A percentile compares a stretch with the other conserved stretches of the same genome.
Evolutionary conservation across 2,113 vertebrate genomes (phyloP).

Genomic region (Sapayoa aenigma): DNA sequence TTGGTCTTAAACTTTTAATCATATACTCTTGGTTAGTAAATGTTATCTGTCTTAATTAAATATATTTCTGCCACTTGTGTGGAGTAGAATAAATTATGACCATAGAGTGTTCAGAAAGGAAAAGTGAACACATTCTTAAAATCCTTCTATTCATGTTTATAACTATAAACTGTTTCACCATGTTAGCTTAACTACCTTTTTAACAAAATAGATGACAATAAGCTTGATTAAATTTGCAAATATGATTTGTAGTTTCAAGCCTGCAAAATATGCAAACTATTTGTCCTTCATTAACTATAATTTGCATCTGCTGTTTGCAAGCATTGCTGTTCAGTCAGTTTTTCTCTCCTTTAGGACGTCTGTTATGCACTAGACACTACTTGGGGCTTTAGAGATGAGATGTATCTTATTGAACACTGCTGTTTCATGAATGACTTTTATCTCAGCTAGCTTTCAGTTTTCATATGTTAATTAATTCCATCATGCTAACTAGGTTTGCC

Average conservation of each 20-base stretch:
- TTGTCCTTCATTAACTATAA: too few relatives aligned
- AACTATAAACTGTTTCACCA: not conserved
- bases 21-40: not conserved
- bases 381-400: not conserved
- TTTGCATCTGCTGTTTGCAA: not conserved
- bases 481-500: not conserved
- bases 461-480: not conserved
- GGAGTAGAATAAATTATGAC: not conserved
- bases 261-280: too few relatives aligned
- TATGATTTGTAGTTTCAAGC: not conserved
- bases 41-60: not conserved
- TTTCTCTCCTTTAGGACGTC: not conserved
- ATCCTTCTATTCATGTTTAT: not conserved
- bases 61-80: not conserved
- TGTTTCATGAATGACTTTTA: not conserved
- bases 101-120: not conserved
- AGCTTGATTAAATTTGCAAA: not conserved
- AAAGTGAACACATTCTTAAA: not conserved
- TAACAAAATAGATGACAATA: not conserved
- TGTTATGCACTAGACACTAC: not conserved
- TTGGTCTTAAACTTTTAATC: not conserved
- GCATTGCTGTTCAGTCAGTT: not conserved
- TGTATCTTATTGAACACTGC: not conserved
- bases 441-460: not conserved
- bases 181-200: not conserved